Evolutionary conservation across 2,113 vertebrate species (phyloP).

Genomic region (Corythaeola cristata): DNA sequence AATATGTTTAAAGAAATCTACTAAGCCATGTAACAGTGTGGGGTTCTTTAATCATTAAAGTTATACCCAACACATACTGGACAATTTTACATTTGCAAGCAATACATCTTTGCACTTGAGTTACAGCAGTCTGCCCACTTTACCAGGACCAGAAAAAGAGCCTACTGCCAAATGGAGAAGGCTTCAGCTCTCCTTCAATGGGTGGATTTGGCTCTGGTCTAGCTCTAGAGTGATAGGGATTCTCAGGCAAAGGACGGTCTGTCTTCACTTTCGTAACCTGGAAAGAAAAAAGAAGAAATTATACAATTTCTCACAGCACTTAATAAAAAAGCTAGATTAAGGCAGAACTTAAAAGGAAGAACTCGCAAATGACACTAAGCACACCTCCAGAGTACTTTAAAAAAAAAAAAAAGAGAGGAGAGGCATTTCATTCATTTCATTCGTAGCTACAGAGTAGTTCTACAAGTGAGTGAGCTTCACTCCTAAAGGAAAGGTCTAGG

Average conservation of each 20-base stretch:
- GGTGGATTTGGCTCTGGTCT: conserved; percentile 86
- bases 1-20: conserved; percentile 61
- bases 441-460: not conserved
- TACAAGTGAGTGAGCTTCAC: not conserved
- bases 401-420: not conserved
- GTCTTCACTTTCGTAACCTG: conserved; percentile 98
- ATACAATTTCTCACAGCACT: not conserved
- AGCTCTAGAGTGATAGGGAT: conserved; percentile 86
- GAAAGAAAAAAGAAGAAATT: not conserved
- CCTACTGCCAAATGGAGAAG: conserved; percentile 87
- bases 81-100: not conserved
- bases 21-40: conserved; percentile 40
- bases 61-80: not conserved
- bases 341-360: not conserved
- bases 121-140: not conserved
- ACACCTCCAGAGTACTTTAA: not conserved
- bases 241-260: conserved; percentile 86
- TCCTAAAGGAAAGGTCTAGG: not conserved
- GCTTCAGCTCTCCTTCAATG: conserved; percentile 83
- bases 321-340: not conserved
- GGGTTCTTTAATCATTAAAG: conserved; percentile 63
- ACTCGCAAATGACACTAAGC: not conserved
- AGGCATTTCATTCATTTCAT: not conserved
- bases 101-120: not conserved
- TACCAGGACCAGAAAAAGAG: conserved; percentile 90